Evolutionary conservation across 2,113 vertebrate genomes (phyloP).

Genomic region (Chamaetylas fuelleborni): DNA sequence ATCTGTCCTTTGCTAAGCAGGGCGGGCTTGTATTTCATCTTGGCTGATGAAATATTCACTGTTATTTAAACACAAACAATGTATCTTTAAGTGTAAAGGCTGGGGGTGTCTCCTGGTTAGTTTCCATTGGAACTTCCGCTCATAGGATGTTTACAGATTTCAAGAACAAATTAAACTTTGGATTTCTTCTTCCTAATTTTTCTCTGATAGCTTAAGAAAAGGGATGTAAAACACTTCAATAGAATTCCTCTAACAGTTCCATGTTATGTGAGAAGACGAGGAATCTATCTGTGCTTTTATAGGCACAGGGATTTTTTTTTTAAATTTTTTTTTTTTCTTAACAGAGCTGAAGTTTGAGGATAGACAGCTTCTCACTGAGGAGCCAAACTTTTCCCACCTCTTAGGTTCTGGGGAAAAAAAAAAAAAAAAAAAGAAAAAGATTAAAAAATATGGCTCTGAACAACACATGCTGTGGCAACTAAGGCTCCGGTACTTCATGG

Average conservation of each 20-base stretch:
- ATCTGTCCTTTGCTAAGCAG: not conserved
- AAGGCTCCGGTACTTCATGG: not conserved
- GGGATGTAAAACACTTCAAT: not conserved
- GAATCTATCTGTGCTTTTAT: not conserved
- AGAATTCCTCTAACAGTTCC: not conserved
- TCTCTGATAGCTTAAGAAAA: not conserved
- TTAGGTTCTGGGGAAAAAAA: not conserved
- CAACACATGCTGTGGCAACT: not conserved
- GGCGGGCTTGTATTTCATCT: not conserved
- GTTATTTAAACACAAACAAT: not conserved
- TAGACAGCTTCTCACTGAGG: not conserved
- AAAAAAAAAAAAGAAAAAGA: not conserved
- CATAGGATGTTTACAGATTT: not conserved
- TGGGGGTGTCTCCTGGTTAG: not conserved
- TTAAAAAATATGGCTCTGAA: not conserved
- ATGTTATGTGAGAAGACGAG: not conserved
- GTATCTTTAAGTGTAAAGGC: not conserved
- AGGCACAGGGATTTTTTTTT: rapidly evolving
- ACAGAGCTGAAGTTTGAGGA: not conserved
- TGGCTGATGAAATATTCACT: not conserved
- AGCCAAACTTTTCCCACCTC: not conserved
- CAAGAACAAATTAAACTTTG: not conserved
- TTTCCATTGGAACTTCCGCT: not conserved
- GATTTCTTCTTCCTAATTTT: not conserved
- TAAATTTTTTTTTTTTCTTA: not conserved